Base-by-base conservation (phyloP, 2,797 vertebrate genomes). In the Coccyzus lansbergi region DNA sequence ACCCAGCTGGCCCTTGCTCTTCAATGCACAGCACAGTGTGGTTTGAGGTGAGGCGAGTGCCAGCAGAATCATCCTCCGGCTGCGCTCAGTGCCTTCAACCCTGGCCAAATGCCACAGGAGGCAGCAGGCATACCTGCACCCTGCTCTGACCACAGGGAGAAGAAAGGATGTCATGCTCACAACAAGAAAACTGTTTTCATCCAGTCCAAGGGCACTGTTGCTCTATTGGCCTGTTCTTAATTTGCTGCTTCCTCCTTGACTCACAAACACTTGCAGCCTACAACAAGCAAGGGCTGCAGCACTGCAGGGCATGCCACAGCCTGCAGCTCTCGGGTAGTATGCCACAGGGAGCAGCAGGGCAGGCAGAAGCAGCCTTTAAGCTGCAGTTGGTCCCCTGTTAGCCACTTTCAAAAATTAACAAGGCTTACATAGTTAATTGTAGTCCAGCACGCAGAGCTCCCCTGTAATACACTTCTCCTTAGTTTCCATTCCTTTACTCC, bases 101-200 rank as follows among this genome's bases (percentile, higher is more conserved):
- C 44, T 34, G 14, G 24, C 28, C 34, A 29, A 24, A 9, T 0
- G 0, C 52, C 38, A 22, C 18, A 16, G 62, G 67, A 69, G 18
- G 20, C 53, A 70, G 77, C 20, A 52, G 84, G 28, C 48, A 36
- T 46, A 76, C 28, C 38, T 14, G 29, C 28, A 38, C 24, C 53
- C 38, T 0, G 0, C 65, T 67, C 40, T 0, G 0, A 44, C 5
- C 0, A 1, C 2, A 0, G 14, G 12, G 58, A 0, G 4, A 62
- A 55, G 64, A 58, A 48, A 71, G 53, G 38, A 76, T 20, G 25
- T 34, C 3, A 0, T 20, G 28, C 13, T 24, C 49, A 33, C 28
- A 38, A 29, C 16, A 17, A 48, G 64, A 15, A 52, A 83, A 21
- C 16, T 4, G 13, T n/a, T 62, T 70, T 42, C 36, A 63, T 9